Conservation (phyloP, 92 coral and sea anemone species). For the Porites cylindrica region DNA sequence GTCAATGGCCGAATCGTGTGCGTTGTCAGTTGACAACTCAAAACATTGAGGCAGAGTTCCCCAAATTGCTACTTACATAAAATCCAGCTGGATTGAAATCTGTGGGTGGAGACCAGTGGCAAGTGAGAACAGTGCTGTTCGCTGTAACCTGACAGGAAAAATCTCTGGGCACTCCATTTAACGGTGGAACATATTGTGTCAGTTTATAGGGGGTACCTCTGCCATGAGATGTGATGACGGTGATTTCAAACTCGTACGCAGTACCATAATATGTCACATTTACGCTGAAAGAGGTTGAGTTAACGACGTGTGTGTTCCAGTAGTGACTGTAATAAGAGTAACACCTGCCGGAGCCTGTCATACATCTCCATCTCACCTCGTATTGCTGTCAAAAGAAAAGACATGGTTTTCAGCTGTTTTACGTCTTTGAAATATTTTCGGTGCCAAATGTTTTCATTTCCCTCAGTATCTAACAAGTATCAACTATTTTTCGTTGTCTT, state of each 20-base stretch:
- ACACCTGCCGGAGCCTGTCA: no score
- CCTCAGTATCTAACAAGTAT: no score
- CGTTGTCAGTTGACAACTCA: no score
- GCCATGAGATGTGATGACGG: slow-evolving; percentile 5
- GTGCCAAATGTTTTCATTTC: no score
- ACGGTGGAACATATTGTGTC: neutral
- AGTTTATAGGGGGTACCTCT: neutral
- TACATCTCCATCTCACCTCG: neutral
- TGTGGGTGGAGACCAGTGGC: slow-evolving; percentile 20
- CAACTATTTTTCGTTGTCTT: no score
- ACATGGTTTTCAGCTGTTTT: no score
- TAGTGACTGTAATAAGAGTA: no score
- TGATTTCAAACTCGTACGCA: neutral
- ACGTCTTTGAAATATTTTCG: no score
- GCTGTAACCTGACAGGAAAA: neutral
- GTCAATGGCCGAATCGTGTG: no score
- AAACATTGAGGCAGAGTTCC: no score
- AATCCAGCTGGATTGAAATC: slow-evolving; percentile 19
- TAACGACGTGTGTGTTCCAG: neutral
- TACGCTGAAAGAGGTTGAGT: neutral
- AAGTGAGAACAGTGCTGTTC: neutral
- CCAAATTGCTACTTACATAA: slow-evolving; percentile 30
- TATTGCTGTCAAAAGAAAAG: slow-evolving; percentile 7
- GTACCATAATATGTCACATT: neutral
- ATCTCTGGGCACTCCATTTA: neutral